Evolutionary conservation across 1,140 invertebrate genomes (phyloP), one percentile per base, ranked within the genome.

Genomic region (Riptortus pedestris): DNA sequence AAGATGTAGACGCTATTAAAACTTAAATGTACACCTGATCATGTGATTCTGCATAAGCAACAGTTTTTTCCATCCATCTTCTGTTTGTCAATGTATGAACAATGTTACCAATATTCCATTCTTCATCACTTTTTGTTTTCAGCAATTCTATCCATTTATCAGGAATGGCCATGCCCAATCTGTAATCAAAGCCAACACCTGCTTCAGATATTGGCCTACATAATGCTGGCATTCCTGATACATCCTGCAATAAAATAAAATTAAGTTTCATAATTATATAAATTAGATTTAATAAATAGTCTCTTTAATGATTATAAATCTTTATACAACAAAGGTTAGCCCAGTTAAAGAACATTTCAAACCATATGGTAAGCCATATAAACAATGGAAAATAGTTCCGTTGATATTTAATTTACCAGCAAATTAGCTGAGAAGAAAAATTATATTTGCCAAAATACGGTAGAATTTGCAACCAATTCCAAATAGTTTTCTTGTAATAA

Each of bases 141-240:
- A 94, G 75, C 58, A 93, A 76, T 77, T 99, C 90, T 68, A 99
- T 99, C 97, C 97, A 99, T 77, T 93, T 94, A 76, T 98, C 96
- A 0, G 96, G 96, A 69, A 99, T 92, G 11, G 96, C 93, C 96
- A 99, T 99, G 22, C 86, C 96, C 18, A 99, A 78, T 33, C 96
- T 84, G 79, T 95, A 99, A 74, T 99, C 96, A 76, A 99, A 99
- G 1, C 97, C 97, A 62, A 84, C 79, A 9, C 95, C 95, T 48
- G 94, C 97, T 79, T 99, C 95, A 20, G 76, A 72, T 0, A 98
- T 84, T 1, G 96, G 95, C 2, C 96, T 81, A 74, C 97, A 98
- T 20, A 95, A 78, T 12, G 84, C 93, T 33, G 97, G 97, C 96
- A 99, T 99, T 48, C 97, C 97, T 57, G 93, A 96, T 0, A 99